These are phyloP conservation scores for Tuberolachnus salignus DNA, from an alignment of 2,888 invertebrate genomes.

Conservation along the genomic window DNA sequence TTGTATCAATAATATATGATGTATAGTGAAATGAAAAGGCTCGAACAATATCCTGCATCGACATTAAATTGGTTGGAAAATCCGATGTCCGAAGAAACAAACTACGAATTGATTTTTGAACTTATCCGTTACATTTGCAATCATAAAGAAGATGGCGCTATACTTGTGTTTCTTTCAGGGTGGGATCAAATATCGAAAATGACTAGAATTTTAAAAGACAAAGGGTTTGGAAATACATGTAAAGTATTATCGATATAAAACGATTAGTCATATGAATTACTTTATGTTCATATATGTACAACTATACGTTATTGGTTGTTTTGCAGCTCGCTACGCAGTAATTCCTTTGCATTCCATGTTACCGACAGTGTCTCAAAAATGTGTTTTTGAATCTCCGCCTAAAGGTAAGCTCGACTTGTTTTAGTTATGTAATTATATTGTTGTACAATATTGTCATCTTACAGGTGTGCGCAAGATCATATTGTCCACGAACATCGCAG, in stretches of 20 bases:
- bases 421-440: conserved; percentile 13
- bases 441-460: conserved; percentile 27
- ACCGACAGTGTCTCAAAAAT: conserved; percentile 80
- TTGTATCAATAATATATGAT: conserved; percentile 16
- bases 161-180: conserved; percentile 88
- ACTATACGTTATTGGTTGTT: conserved; percentile 42
- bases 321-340: conserved; percentile 67
- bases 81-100: conserved; percentile 72
- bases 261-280: background rate
- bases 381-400: conserved; percentile 78
- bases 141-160: conserved; percentile 73
- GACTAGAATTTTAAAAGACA: conserved; percentile 51
- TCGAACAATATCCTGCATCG: conserved; percentile 64
- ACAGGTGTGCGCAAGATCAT: conserved; percentile 78
- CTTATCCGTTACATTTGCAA: conserved; percentile 73
- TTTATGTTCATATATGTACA: background rate
- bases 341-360: conserved; percentile 87
- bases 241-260: background rate
- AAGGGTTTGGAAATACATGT: conserved; percentile 51
- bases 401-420: conserved; percentile 60
- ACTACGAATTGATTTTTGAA: conserved; percentile 72
- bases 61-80: conserved; percentile 71
- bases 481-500: conserved; percentile 90
- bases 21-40: conserved; percentile 41
- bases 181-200: conserved; percentile 74